Evolutionary conservation across 1,140 invertebrate genomes (phyloP).

Genomic region (Ectropis grisescens): DNA sequence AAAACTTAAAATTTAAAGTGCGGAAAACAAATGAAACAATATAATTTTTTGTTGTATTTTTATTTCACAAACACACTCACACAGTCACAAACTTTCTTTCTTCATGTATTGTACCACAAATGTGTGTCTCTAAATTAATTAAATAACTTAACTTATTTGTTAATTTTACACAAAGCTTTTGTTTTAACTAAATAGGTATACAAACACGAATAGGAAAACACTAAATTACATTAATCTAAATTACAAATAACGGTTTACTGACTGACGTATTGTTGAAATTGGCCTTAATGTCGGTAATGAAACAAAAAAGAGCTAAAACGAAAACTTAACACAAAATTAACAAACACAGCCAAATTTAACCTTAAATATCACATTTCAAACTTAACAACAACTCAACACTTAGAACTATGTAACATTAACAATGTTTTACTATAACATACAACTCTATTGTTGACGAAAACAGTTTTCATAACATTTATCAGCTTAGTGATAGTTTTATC

Average conservation of each 20-base stretch:
- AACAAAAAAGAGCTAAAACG: slow-evolving; percentile 56
- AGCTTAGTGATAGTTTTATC: too few species aligned
- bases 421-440: slow-evolving; percentile 27
- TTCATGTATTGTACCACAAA: too few species aligned
- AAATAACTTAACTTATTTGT: slow-evolving; percentile 36
- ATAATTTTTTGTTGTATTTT: slow-evolving; percentile 25
- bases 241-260: slow-evolving; percentile 5
- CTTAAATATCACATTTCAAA: slow-evolving; percentile 43
- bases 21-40: slow-evolving; percentile 17
- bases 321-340: slow-evolving; percentile 69
- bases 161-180: slow-evolving; percentile 65
- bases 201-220: too few species aligned
- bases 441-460: too few species aligned
- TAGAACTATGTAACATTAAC: slow-evolving; percentile 56
- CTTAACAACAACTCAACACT: slow-evolving; percentile 60
- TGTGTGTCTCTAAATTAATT: slow-evolving; percentile 51
- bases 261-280: slow-evolving; percentile 5
- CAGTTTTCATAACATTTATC: too few species aligned
- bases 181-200: slow-evolving; percentile 44
- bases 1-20: too few species aligned
- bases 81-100: too few species aligned
- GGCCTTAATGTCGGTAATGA: slow-evolving; percentile 58
- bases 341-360: slow-evolving; percentile 58
- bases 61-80: slow-evolving; percentile 51
- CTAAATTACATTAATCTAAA: slow-evolving; percentile 18